Conservation (phyloP, 2,888 invertebrate species). For the Thecophora atra region DNA sequence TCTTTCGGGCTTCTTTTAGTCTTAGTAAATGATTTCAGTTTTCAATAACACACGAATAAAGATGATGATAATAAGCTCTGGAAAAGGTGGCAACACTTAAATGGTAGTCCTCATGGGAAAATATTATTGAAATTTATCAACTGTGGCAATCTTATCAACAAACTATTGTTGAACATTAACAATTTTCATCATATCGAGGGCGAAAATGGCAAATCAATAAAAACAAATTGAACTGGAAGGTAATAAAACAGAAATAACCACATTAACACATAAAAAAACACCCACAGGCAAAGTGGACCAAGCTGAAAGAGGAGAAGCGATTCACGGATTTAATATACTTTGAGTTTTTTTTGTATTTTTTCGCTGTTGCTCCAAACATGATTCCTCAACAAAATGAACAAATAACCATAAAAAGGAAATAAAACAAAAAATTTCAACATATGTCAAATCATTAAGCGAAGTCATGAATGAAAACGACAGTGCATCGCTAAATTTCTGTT, state of each 20-base stretch:
- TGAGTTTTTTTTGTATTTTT: too few species aligned
- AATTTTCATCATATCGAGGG: constrained; percentile 60
- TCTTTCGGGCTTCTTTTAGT: too few species aligned
- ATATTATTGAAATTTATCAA: constrained; percentile 36
- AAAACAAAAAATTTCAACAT: background rate
- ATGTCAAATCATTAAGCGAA: too few species aligned
- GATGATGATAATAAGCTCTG: too few species aligned
- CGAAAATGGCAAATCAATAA: constrained; percentile 63
- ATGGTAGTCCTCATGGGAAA: background rate
- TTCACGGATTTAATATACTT: too few species aligned
- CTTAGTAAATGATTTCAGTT: too few species aligned
- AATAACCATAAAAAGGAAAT: background rate
- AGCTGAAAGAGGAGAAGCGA: too few species aligned
- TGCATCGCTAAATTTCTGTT: too few species aligned
- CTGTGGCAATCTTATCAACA: constrained; percentile 34
- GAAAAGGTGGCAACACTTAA: constrained; percentile 15
- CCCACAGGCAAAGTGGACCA: background rate
- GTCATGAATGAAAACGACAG: too few species aligned
- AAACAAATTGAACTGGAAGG: constrained; percentile 61
- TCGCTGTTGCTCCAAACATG: too few species aligned
- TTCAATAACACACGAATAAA: too few species aligned
- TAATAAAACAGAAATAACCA: constrained; percentile 53
- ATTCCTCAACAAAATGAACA: background rate
- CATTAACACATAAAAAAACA: background rate
- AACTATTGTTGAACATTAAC: constrained; percentile 61